Evolutionary conservation across 2,888 invertebrate genomes (phyloP).

Genomic region (Nephrocerus scutellatus): DNA sequence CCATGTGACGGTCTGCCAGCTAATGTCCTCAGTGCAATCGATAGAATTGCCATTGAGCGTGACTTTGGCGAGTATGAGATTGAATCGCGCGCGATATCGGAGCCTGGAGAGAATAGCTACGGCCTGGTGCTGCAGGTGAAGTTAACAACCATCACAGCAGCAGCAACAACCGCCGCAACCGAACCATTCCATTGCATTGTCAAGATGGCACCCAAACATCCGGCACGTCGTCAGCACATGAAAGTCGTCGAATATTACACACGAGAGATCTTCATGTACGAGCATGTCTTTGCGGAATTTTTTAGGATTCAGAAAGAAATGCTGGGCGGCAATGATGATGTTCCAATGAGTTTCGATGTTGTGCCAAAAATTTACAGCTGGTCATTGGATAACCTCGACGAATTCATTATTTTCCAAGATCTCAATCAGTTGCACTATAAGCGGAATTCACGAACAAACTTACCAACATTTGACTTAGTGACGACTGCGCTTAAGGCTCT

Average conservation of each 20-base stretch:
- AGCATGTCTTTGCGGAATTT: constrained; percentile 32
- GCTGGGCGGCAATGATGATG: neutral
- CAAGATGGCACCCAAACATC: constrained; percentile 36
- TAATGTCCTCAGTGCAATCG: constrained; percentile 11
- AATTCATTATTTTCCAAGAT: constrained; percentile 38
- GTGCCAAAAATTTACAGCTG: constrained; percentile 28
- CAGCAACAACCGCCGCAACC: neutral
- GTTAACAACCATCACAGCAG: constrained; percentile 13
- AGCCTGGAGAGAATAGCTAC: constrained; percentile 29
- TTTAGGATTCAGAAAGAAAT: no score
- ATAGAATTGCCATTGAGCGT: constrained; percentile 1
- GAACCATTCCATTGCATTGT: constrained; percentile 24
- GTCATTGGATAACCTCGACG: constrained; percentile 27
- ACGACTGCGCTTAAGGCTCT: constrained; percentile 44
- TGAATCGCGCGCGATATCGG: constrained; percentile 15
- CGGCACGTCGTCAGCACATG: constrained; percentile 33
- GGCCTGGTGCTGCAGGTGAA: constrained; percentile 27
- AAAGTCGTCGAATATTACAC: constrained; percentile 32
- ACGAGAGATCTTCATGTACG: constrained; percentile 37
- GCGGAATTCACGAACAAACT: constrained; percentile 37
- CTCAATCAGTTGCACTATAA: constrained; percentile 24
- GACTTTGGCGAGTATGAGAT: constrained; percentile 9
- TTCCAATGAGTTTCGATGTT: constrained; percentile 22
- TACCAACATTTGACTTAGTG: constrained; percentile 43
- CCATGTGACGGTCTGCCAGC: constrained; percentile 11